Conservation (phyloP, 2,113 vertebrate genomes). For the Plecotus auritus region DNA sequence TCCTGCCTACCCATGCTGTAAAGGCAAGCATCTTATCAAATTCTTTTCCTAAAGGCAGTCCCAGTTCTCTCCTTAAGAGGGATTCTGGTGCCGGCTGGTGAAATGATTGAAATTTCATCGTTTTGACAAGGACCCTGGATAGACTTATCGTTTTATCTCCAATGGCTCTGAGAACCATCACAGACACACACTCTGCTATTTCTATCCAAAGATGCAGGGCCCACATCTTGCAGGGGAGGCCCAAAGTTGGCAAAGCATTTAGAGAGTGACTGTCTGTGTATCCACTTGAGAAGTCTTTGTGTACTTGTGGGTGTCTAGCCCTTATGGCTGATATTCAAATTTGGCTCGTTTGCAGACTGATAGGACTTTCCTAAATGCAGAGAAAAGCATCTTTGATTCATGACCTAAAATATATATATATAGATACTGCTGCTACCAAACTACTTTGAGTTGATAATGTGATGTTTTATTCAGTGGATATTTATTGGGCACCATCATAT, state of each 20-base stretch:
- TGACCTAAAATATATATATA: not conserved
- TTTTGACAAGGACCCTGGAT: conserved; percentile 49
- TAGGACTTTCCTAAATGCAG: conserved; percentile 46
- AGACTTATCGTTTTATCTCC: not conserved
- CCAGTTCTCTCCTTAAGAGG: conserved; percentile 12
- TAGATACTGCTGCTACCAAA: not conserved
- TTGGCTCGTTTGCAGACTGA: conserved; percentile 39
- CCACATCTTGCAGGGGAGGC: conserved; percentile 54
- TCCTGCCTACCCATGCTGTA: not conserved
- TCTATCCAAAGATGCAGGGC: conserved; percentile 38
- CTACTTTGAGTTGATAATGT: not conserved
- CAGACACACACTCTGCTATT: conserved; percentile 44
- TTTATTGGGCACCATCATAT: not conserved
- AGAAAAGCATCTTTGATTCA: conserved; percentile 31
- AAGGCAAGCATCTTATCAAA: conserved; percentile 44
- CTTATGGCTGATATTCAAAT: conserved; percentile 68
- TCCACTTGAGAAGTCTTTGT: conserved; percentile 63
- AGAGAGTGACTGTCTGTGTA: conserved; percentile 56
- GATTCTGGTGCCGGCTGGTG: conserved; percentile 29
- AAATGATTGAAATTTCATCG: conserved; percentile 46
- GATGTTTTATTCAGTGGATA: not conserved
- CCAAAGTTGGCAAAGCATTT: conserved; percentile 60
- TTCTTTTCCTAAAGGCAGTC: conserved; percentile 28
- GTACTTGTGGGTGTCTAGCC: conserved; percentile 60
- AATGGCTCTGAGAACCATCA: conserved; percentile 29